Evolutionary conservation across 2,797 vertebrate genomes (phyloP), one percentile per base, ranked within the genome.

Genomic region (Ptychobarbus kaznakovi): DNA sequence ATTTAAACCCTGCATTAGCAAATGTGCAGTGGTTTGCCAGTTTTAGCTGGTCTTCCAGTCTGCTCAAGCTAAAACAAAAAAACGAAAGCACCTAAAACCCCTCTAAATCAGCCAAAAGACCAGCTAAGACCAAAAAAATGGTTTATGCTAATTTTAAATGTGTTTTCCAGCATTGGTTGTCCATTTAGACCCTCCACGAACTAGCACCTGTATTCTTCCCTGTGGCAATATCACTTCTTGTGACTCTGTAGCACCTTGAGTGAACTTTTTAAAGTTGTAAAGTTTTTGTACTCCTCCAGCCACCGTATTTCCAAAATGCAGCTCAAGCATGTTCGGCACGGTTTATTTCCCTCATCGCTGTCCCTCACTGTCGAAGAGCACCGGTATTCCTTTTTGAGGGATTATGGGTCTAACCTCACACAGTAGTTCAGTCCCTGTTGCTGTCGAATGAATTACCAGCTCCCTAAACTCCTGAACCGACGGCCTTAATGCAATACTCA

Each of bases 381-480:
- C 10, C 40, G 11, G 32, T 58, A 28, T 66, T 56, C n/a, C 46
- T 28, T 76, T 76, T 80, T 40, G 58, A 80, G 84, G 75, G 80
- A 80, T 86, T 88, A 82, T 25, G 68, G 72, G 51, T 81, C 63
- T 65, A 88, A 86, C 76, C 85, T 46, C 13, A 1, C 58, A 51
- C 76, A 58, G 61, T 32, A 73, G 83, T 81, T 44, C 74, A 91
- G 85, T 53, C 38, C 74, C 49, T 88, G 79, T 84, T 90, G 86
- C 91, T 92, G 90, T 92, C 87, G 89, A 86, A 92, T 25, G 90
- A 88, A 94, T 93, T 90, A 88, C 85, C 78, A 38, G 49, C 88
- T 89, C 86, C 74, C 77, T 56, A 68, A 49, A 88, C 84, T 72
- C 53, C 88, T 49, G 84, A 82, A 42, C 68, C 74, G 22, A 61